A percentile compares a stretch with the other conserved stretches of the same genome.
Conservation (phyloP, 2,113 vertebrate species). For the Pithys albifrons region DNA sequence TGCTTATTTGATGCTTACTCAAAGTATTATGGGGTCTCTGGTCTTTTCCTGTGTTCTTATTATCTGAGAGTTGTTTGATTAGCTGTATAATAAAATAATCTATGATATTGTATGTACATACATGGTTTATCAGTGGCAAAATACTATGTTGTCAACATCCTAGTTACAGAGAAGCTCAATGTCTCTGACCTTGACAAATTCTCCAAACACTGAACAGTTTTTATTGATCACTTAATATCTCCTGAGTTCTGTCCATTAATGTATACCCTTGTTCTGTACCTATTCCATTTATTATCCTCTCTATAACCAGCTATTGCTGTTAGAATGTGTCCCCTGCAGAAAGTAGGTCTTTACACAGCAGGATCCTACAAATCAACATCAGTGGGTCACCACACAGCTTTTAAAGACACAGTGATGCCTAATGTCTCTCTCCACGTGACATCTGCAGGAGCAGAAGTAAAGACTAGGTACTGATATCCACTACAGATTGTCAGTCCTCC, state of each 20-base stretch:
- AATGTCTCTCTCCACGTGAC: conserved; percentile 74
- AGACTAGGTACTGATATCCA: conserved; percentile 51
- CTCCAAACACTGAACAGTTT: conserved; percentile 65
- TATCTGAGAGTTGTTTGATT: conserved; percentile 4
- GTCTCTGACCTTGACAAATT: conserved; percentile 79
- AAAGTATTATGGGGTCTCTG: background rate
- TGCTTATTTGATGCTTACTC: background rate
- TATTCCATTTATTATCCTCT: conserved; percentile 75
- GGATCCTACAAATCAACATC: conserved; percentile 77
- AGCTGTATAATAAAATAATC: background rate
- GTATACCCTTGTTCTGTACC: conserved; percentile 64
- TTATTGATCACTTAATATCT: conserved; percentile 76
- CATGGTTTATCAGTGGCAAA: background rate
- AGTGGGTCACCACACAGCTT: conserved; percentile 71
- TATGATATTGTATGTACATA: background rate
- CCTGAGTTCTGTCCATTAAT: conserved; percentile 69
- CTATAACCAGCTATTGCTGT: conserved; percentile 74
- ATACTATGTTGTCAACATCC: conserved; percentile 18
- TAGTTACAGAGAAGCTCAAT: conserved; percentile 10
- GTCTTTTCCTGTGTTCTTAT: background rate
- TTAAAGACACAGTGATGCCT: conserved; percentile 73
- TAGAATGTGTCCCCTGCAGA: conserved; percentile 72
- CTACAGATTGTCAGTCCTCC: conserved; percentile 42
- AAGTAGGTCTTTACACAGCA: conserved; percentile 83
- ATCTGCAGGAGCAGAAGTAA: conserved; percentile 70